Evolutionary conservation across 2,888 invertebrate genomes (phyloP).

Genomic region (Fragum fragum): DNA sequence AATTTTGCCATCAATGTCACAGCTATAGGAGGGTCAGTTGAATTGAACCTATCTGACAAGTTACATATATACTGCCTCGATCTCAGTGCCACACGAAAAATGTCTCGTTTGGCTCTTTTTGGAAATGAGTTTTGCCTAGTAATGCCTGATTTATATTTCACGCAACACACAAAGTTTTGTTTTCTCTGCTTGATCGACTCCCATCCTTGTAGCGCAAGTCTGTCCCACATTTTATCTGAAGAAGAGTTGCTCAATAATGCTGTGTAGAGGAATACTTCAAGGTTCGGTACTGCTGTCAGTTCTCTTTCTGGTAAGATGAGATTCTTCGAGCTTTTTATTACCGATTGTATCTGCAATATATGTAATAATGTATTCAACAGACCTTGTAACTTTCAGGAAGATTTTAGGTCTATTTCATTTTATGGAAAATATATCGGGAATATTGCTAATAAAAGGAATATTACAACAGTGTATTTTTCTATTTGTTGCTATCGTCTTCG

Average conservation of each 20-base stretch:
- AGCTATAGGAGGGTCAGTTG: background rate
- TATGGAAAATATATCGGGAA: no score
- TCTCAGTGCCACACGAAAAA: background rate
- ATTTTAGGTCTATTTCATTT: no score
- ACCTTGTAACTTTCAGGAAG: no score
- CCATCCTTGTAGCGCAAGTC: conserved; percentile 12
- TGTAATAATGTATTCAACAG: no score
- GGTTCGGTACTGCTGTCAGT: background rate
- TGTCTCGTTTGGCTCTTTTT: background rate
- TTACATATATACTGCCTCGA: conserved; percentile 5
- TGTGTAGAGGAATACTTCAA: conserved; percentile 4
- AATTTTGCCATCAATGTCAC: background rate
- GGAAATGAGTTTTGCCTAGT: background rate
- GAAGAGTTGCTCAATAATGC: conserved; percentile 8
- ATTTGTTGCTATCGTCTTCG: no score
- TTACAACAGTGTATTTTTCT: no score
- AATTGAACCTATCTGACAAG: background rate
- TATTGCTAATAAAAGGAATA: no score
- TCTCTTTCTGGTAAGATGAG: background rate
- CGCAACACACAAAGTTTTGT: conserved; percentile 9
- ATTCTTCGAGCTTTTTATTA: background rate
- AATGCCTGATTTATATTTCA: background rate
- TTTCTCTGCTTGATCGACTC: background rate
- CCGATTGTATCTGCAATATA: background rate
- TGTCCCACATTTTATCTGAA: background rate